Evolutionary conservation across 2,888 invertebrate genomes (phyloP), one percentile per base, ranked within the genome.

Genomic region (Oligia latruncula): DNA sequence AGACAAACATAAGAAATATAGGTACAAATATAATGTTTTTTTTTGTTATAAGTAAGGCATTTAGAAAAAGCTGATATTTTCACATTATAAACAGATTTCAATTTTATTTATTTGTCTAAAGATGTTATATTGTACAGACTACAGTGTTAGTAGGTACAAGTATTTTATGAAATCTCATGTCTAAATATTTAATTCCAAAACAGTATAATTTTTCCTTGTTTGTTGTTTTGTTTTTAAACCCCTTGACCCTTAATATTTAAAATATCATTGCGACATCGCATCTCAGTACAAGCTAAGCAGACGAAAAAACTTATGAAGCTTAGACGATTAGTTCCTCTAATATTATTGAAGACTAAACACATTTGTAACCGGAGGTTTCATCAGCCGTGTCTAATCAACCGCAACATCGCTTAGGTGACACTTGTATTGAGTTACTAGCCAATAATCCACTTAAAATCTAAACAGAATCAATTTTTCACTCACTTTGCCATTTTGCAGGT

Each of bases 401-500:
- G 88, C 91, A 91, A 86, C 85, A 89, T 79, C 80, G 85, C 81
- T 82, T 87, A 84, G 80, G 80, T 83, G 88, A 89, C 75, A 86
- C 85, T 77, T 77, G 87, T 90, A 88, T 91, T 82, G 76, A 87
- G 81, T 91, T 92, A 88, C 91, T 85, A 81, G 78, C 82, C 73
- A 81, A 75, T 90, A 91, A 90, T 91, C 89, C 86, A 86, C 84
- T 89, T 90, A 88, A 77, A 90, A 86, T 87, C 78, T 60, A 87
- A 81, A 83, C 58, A 85, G 87, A 81, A 86, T 80, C 84, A 77
- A 89, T 89, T 87, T 83, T 84, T 70, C 66, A 95, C 96, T 95
- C 90, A 96, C 96, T 96, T 96, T 90, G 96, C 95, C 96, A 96
- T 96, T 91, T 94, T 95, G 92, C 83, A 82, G 75, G 81, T 65